Base-by-base conservation (phyloP, 2,888 invertebrate species). In the Argyresthia goedartella region DNA sequence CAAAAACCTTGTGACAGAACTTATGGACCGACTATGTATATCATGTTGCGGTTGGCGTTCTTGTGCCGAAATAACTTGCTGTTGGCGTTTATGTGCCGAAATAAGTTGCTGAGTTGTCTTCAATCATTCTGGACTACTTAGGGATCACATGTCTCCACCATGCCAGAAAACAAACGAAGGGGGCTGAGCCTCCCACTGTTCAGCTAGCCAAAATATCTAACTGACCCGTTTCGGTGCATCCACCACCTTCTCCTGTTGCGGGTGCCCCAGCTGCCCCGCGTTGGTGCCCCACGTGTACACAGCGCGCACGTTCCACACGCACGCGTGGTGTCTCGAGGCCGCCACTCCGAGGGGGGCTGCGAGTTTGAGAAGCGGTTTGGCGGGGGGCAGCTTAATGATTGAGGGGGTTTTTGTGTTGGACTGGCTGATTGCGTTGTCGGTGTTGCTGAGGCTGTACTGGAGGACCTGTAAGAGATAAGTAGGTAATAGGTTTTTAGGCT, bases 231-330 rank as follows among this genome's bases (percentile, higher is more conserved):
- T 89, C 1, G 90, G 90, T 0, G 69, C 59, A 0, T 78, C 56
- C 1, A 90, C 71, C 3, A 10, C 15, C 8, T 16, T 16, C 8
- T 45, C 45, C 16, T 57, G 59, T 68, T 78, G 86, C 57, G 79
- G 80, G 58, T 92, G 92, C 1, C 95, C 95, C 62, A 96, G 77
- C 66, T 96, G 96, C 0, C 96, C 96, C 51, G 90, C 88, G 79
- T 96, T 95, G 3, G 90, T 81, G 1, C 96, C 96, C 92, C 94
- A 96, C 0, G 93, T 92, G 71, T 90, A 95, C 0, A 95, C 74
- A 1, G 86, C 87, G 34, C 86, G 72, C 0, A 73, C 54, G 69
- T 90, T 89, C 89, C 92, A 89, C 11, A 89, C 90, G 1, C 93
- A 90, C 0, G 93, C 92, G 74, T 96, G 95, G 55, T 88, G 91